These are phyloP conservation scores for Brenthis hecate DNA, from an alignment of 2,888 invertebrate species.

Conservation along the genomic window DNA sequence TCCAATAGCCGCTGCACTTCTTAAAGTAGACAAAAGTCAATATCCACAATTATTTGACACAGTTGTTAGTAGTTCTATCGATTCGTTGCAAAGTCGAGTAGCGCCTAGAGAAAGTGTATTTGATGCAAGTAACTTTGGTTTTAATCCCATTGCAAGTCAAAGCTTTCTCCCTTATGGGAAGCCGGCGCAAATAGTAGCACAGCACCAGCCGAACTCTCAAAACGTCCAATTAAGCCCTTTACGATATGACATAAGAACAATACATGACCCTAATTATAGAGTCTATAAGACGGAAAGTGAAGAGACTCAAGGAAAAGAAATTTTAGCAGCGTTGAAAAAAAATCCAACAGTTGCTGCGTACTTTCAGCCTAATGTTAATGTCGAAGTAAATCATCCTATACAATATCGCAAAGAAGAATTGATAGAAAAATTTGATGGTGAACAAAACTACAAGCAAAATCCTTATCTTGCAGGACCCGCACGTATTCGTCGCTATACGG, in stretches of 20 bases:
- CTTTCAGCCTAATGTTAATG: slow-evolving; percentile 71
- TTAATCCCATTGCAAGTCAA: slow-evolving; percentile 76
- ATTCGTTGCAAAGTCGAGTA: slow-evolving; percentile 68
- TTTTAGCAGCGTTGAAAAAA: slow-evolving; percentile 71
- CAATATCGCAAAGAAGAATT: slow-evolving; percentile 71
- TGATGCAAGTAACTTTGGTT: slow-evolving; percentile 74
- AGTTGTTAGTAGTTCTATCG: slow-evolving; percentile 76
- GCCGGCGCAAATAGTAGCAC: slow-evolving; percentile 62
- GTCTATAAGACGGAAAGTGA: slow-evolving; percentile 72
- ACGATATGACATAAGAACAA: slow-evolving; percentile 73
- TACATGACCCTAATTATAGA: slow-evolving; percentile 76
- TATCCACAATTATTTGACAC: slow-evolving; percentile 75
- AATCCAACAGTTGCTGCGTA: slow-evolving; percentile 72
- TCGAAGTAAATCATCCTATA: slow-evolving; percentile 72
- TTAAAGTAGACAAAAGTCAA: slow-evolving; percentile 74
- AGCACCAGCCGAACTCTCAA: slow-evolving; percentile 49
- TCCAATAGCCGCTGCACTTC: slow-evolving; percentile 68
- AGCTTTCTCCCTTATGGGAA: slow-evolving; percentile 61
- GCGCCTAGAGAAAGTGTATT: slow-evolving; percentile 69
- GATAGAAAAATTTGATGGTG: slow-evolving; percentile 61
- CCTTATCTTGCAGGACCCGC: slow-evolving; percentile 75
- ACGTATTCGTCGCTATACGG: slow-evolving; percentile 76
- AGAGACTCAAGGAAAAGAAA: slow-evolving; percentile 60
- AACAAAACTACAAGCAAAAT: slow-evolving; percentile 75
- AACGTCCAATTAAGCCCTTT: slow-evolving; percentile 55